phyloP scores from a whole-genome alignment of 1,140 invertebrate species.

The Euglossa dilemma region DNA sequence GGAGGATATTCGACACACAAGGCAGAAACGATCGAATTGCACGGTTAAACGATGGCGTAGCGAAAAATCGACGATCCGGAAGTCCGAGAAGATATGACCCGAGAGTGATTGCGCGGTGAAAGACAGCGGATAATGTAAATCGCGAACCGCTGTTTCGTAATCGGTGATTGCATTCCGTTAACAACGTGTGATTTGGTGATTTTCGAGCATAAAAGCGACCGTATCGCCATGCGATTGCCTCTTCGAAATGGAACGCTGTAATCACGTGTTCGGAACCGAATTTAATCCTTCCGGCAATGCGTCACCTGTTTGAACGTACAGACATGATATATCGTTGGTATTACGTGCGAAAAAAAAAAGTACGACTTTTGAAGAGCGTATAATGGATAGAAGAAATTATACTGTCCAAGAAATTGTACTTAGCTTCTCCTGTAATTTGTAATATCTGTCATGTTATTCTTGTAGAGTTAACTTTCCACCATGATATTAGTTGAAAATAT shows the following conservation, averaged over 20 bases:
- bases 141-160: neutral
- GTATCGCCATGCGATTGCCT: neutral
- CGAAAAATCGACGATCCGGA: too few species aligned
- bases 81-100: neutral
- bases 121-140: slow-evolving; percentile 8
- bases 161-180: slow-evolving; percentile 1
- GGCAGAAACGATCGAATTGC: neutral
- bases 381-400: neutral
- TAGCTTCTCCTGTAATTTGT: too few species aligned
- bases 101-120: neutral
- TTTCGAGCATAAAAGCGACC: neutral
- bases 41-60: neutral
- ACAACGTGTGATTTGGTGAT: slow-evolving; percentile 1
- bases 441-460: too few species aligned
- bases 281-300: slow-evolving; percentile 42
- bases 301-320: slow-evolving; percentile 9
- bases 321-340: neutral
- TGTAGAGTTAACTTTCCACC: too few species aligned
- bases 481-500: too few species aligned
- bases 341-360: neutral
- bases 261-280: slow-evolving; percentile 9
- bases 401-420: neutral
- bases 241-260: slow-evolving; percentile 14
- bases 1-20: slow-evolving; percentile 32
- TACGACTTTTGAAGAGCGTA: neutral